Evolutionary conservation across 2,113 vertebrate genomes (phyloP).

Genomic region (Panthera uncia): DNA sequence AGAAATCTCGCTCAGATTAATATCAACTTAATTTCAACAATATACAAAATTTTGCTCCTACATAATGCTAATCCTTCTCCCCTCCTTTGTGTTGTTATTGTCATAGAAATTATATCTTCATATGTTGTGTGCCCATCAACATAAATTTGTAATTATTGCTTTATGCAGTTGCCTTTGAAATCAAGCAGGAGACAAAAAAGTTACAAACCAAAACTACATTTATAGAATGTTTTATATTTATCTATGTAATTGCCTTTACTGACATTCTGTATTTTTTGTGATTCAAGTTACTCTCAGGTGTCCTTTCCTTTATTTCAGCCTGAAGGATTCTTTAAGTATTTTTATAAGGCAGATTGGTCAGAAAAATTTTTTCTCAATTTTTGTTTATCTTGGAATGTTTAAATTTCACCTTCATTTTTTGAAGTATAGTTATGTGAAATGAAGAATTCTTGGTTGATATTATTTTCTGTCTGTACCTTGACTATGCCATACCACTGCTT

Average conservation of each 20-base stretch:
- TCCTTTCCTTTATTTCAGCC: not conserved
- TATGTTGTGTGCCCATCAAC: not conserved
- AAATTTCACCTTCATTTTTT: not conserved
- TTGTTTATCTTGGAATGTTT: not conserved
- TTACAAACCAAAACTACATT: not conserved
- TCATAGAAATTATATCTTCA: not conserved
- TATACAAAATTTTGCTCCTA: not conserved
- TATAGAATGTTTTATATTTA: not conserved
- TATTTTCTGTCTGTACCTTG: not conserved
- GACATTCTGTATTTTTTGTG: not conserved
- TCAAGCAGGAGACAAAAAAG: not conserved
- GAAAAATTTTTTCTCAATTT: not conserved
- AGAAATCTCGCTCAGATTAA: not conserved
- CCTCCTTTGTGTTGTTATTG: not conserved
- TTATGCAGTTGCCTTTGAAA: not conserved
- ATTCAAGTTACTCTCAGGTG: not conserved
- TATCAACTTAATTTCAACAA: not conserved
- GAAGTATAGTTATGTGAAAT: not conserved
- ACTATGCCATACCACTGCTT: not conserved
- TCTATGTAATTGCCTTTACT: not conserved
- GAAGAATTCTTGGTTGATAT: not conserved
- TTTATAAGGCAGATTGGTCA: not conserved
- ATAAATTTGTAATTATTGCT: not conserved
- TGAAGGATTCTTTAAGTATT: not conserved
- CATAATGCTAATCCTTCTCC: not conserved